phyloP scores from a whole-genome alignment of 2,888 invertebrate species.

The Cecidostiba fungosa region DNA sequence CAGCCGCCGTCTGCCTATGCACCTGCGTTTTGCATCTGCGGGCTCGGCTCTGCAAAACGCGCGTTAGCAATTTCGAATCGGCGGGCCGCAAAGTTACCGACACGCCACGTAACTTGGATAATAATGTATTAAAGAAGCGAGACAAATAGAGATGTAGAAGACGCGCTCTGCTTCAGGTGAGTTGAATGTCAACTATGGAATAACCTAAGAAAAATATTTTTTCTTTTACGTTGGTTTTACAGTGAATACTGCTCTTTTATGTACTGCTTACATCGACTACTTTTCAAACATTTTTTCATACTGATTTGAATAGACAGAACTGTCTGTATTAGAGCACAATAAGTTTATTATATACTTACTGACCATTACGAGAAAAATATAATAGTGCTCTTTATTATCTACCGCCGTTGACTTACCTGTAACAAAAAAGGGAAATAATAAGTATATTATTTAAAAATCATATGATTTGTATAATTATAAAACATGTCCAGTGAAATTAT shows the following conservation, averaged over 20 bases:
- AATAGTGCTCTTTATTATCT: background rate
- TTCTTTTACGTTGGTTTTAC: constrained; percentile 1
- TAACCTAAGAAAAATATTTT: background rate
- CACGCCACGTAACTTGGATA: constrained; percentile 45
- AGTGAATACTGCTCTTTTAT: background rate
- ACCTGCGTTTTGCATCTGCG: background rate
- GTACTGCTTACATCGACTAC: too few species aligned
- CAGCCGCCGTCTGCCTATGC: background rate
- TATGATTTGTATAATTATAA: background rate
- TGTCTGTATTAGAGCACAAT: background rate
- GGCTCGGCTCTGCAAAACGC: background rate
- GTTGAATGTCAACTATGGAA: background rate
- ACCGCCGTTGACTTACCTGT: background rate
- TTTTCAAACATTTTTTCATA: too few species aligned
- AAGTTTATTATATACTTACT: background rate
- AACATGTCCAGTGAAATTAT: background rate
- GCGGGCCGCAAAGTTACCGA: background rate
- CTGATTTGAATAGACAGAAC: too few species aligned
- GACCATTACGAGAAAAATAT: background rate
- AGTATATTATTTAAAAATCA: background rate
- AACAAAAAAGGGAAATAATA: background rate
- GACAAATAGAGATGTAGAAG: background rate
- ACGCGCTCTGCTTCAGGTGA: background rate
- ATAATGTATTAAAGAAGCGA: constrained; percentile 36
- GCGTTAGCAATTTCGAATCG: constrained; percentile 33